Evolutionary conservation across 2,113 vertebrate species (phyloP).

Genomic region (Leiothrix lutea): DNA sequence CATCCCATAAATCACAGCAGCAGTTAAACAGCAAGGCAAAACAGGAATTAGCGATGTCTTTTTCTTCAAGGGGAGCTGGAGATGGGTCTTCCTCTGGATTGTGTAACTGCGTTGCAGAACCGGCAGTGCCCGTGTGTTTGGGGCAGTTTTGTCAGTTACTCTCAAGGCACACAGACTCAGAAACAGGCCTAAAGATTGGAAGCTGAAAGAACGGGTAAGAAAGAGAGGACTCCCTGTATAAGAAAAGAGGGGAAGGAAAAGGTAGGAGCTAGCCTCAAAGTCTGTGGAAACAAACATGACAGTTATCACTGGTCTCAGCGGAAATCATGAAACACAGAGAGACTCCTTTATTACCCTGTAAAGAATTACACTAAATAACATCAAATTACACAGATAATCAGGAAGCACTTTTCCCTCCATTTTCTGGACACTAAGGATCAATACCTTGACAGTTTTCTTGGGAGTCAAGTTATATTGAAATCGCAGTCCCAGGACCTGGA

Average conservation of each 20-base stretch:
- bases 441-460: neutral
- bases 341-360: neutral
- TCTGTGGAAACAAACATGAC: neutral
- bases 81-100: neutral
- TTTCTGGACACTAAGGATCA: neutral
- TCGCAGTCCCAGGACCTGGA: neutral
- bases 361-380: neutral
- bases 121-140: neutral
- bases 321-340: neutral
- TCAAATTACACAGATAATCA: neutral
- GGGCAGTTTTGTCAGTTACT: neutral
- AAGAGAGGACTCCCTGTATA: neutral
- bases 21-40: neutral
- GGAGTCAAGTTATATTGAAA: neutral
- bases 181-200: neutral
- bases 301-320: neutral
- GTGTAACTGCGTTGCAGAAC: neutral
- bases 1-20: neutral
- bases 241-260: neutral
- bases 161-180: neutral
- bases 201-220: neutral
- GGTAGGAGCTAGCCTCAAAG: neutral
- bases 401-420: neutral
- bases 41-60: neutral
- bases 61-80: neutral